Evolutionary conservation across 2,888 invertebrate species (phyloP).

Genomic region (Thereva nobilitata): DNA sequence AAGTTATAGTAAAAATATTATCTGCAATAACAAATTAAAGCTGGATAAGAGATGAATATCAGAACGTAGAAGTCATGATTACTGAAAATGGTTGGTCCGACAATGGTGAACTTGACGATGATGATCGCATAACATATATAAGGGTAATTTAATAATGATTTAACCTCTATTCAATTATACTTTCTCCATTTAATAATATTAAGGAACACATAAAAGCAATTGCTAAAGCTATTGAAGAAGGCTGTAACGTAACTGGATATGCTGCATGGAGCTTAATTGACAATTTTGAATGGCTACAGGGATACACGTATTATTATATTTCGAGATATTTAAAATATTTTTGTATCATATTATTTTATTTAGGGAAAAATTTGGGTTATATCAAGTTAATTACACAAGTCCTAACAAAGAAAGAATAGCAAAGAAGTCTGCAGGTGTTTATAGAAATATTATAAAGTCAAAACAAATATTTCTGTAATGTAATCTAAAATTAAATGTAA

Average conservation of each 20-base stretch:
- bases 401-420: constrained; percentile 64
- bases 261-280: constrained; percentile 52
- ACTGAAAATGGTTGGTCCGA: constrained; percentile 67
- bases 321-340: background rate
- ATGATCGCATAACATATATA: constrained; percentile 52
- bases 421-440: constrained; percentile 63
- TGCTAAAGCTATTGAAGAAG: constrained; percentile 48
- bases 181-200: constrained; percentile 49
- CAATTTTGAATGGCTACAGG: constrained; percentile 51
- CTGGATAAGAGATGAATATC: constrained; percentile 63
- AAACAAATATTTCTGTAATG: background rate
- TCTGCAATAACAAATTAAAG: constrained; percentile 38
- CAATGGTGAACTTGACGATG: constrained; percentile 51
- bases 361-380: constrained; percentile 71
- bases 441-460: constrained; percentile 9
- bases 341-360: constrained; percentile 43
- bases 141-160: constrained; percentile 42
- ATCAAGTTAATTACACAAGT: constrained; percentile 68
- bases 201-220: constrained; percentile 50
- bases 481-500: too few species aligned
- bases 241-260: constrained; percentile 50
- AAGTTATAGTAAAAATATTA: background rate
- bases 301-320: constrained; percentile 48
- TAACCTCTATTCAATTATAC: background rate
- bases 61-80: constrained; percentile 62